phyloP scores from a whole-genome alignment of 2,888 invertebrate species.

The Perizoma flavofasciatum region DNA sequence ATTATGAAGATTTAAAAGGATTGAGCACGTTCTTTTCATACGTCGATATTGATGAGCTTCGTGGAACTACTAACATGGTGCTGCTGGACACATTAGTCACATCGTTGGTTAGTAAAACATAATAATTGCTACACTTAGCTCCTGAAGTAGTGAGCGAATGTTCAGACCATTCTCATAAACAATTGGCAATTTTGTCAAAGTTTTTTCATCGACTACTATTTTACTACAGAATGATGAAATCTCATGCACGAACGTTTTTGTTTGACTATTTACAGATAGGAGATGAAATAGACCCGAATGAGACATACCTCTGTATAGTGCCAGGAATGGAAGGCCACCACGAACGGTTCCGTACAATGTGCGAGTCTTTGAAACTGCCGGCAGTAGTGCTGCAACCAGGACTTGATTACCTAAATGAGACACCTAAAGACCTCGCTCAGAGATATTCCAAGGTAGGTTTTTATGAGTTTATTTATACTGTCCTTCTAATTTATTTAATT shows the following conservation, averaged over 20 bases:
- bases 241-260: no score
- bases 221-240: no score
- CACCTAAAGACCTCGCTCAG: constrained; percentile 46
- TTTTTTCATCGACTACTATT: no score
- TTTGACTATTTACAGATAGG: constrained; percentile 45
- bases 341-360: constrained; percentile 47
- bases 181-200: no score
- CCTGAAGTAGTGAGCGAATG: no score
- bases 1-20: constrained; percentile 40
- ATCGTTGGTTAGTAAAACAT: constrained; percentile 19
- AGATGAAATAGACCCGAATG: constrained; percentile 49
- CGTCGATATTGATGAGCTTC: constrained; percentile 58
- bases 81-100: constrained; percentile 49
- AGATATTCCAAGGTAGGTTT: constrained; percentile 46
- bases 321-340: constrained; percentile 62
- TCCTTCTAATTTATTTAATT: no score
- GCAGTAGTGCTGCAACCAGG: constrained; percentile 61
- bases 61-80: constrained; percentile 56
- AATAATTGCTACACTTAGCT: constrained; percentile 2
- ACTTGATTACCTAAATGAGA: constrained; percentile 47
- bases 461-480: no score
- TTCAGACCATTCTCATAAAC: no score
- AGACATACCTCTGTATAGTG: constrained; percentile 50
- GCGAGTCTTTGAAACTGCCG: constrained; percentile 54
- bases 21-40: constrained; percentile 50